Conservation (phyloP, 2,113 vertebrate species). For the Gulo gulo region DNA sequence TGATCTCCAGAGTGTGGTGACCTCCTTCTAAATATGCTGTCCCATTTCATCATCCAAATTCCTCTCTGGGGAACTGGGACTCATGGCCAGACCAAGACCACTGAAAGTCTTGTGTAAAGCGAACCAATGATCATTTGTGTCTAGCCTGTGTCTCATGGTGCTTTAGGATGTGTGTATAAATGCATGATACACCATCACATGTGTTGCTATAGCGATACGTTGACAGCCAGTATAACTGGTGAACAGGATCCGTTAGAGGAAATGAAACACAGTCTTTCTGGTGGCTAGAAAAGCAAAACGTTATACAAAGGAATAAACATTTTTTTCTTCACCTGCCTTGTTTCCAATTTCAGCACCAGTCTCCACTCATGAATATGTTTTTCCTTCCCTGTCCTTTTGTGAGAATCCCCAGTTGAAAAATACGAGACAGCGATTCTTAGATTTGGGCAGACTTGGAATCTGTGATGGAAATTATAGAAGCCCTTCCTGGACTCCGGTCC, state of each 20-base stretch:
- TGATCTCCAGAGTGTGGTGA: neutral
- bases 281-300: conserved; percentile 30
- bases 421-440: neutral
- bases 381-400: neutral
- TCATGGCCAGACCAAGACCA: neutral
- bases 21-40: neutral
- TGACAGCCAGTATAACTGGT: neutral
- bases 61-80: neutral
- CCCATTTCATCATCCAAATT: neutral
- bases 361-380: neutral
- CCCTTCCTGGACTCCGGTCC: neutral
- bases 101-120: neutral
- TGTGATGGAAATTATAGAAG: neutral
- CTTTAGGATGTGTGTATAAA: conserved; percentile 44
- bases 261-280: neutral
- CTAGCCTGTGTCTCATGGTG: neutral
- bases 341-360: neutral
- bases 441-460: neutral
- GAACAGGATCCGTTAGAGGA: neutral
- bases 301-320: conserved; percentile 12
- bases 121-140: neutral
- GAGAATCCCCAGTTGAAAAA: neutral
- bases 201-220: neutral
- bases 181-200: conserved; percentile 52
- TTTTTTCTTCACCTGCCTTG: neutral